Percentiles rank a stretch among this genome's conserved stretches.
These are phyloP conservation scores for Mactromeris polynyma DNA, from an alignment of 2,888 invertebrate species.

Conservation along the genomic window DNA sequence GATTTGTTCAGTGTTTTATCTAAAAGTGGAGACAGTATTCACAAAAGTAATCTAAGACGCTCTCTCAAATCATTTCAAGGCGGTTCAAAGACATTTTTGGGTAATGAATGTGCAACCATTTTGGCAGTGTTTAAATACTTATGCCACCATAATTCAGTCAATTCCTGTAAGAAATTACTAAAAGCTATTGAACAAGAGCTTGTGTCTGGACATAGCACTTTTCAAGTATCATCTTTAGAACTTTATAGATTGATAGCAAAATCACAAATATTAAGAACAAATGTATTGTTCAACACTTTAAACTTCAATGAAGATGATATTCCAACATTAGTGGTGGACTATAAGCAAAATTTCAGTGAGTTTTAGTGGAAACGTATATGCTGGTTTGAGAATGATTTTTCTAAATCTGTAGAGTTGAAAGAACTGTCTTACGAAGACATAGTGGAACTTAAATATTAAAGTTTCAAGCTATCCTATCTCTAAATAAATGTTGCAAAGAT, in stretches of 20 bases:
- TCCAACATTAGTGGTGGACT: not conserved
- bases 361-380: slow-evolving; percentile 28
- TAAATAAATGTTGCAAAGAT: slow-evolving; percentile 17
- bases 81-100: no score
- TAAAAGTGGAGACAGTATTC: no score
- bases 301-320: not conserved
- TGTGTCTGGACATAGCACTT: no score
- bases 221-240: no score
- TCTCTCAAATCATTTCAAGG: not conserved
- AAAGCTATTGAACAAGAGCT: no score
- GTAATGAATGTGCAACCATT: slow-evolving; percentile 16
- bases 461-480: slow-evolving; percentile 11
- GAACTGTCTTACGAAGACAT: slow-evolving; percentile 24
- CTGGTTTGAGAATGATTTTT: slow-evolving; percentile 31
- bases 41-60: not conserved
- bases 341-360: not conserved
- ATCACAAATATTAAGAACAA: slow-evolving; percentile 23
- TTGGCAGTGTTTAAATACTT: slow-evolving; percentile 14
- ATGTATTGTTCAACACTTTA: not conserved
- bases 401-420: not conserved
- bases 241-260: slow-evolving; percentile 23
- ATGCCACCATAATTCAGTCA: no score
- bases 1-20: no score
- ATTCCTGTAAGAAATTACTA: no score
- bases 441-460: not conserved